phyloP scores from a whole-genome alignment of 2,888 invertebrate genomes.

The Microctonus brassicae region DNA sequence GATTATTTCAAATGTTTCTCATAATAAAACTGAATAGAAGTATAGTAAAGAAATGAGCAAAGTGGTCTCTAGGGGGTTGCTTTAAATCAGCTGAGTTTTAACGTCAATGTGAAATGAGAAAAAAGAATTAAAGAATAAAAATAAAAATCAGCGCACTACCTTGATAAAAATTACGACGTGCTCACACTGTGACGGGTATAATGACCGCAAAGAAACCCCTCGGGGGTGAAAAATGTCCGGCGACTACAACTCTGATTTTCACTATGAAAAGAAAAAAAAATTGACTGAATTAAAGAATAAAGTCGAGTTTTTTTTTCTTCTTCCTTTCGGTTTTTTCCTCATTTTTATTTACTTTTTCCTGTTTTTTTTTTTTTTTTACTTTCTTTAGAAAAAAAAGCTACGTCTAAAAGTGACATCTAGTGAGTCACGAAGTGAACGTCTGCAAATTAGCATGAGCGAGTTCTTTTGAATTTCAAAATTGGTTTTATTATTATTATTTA shows the following conservation, averaged over 20 bases:
- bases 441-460: neutral
- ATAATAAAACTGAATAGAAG: slow-evolving; percentile 9
- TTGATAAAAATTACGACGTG: slow-evolving; percentile 26
- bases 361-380: neutral
- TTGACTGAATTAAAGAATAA: slow-evolving; percentile 24
- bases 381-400: neutral
- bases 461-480: neutral
- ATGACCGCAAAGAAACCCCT: slow-evolving; percentile 29
- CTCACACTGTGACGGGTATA: slow-evolving; percentile 31
- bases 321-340: neutral
- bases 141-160: slow-evolving; percentile 7
- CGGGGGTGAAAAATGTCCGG: slow-evolving; percentile 27
- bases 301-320: slow-evolving; percentile 15
- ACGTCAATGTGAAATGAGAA: neutral
- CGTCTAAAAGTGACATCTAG: neutral
- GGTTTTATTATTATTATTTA: neutral
- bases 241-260: slow-evolving; percentile 32
- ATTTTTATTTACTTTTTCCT: neutral
- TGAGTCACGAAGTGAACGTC: neutral
- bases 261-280: slow-evolving; percentile 4
- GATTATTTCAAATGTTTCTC: neutral
- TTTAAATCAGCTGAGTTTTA: slow-evolving; percentile 20
- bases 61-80: neutral
- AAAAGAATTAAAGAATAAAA: neutral
- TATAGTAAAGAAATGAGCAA: neutral